phyloP scores from a whole-genome alignment of 1,140 invertebrate genomes.

The Microplitis demolitor region DNA sequence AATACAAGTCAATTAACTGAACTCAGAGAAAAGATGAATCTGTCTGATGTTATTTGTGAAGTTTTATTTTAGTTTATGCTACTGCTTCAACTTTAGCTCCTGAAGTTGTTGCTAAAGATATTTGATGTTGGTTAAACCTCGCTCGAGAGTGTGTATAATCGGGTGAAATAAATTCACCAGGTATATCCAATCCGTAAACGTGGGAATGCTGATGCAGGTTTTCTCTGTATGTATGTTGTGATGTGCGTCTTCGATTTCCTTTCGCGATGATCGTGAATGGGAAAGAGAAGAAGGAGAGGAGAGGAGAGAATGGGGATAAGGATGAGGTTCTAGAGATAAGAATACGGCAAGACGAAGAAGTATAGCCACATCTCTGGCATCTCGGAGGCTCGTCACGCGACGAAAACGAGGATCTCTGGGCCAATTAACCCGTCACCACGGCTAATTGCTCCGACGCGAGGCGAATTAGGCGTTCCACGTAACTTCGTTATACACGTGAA shows the following conservation, averaged over 20 bases:
- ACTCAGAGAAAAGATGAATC: not conserved
- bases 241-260: slow-evolving; percentile 5
- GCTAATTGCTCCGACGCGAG: slow-evolving; percentile 45
- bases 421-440: slow-evolving; percentile 53
- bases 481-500: slow-evolving; percentile 32
- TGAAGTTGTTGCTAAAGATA: not conserved
- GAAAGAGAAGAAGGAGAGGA: slow-evolving; percentile 24
- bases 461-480: slow-evolving; percentile 41
- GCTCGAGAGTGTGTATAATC: not conserved
- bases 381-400: slow-evolving; percentile 42
- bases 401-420: slow-evolving; percentile 45
- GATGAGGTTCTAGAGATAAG: slow-evolving; percentile 4
- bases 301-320: slow-evolving; percentile 20
- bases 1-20: not conserved
- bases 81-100: not conserved
- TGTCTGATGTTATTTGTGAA: not conserved
- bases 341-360: slow-evolving; percentile 24
- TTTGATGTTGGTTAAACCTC: too few species aligned
- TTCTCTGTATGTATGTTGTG: not conserved
- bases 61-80: too few species aligned
- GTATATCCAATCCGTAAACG: not conserved
- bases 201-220: not conserved
- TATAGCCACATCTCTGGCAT: slow-evolving; percentile 25
- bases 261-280: slow-evolving; percentile 20
- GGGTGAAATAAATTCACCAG: not conserved